Conservation (phyloP, 2,113 vertebrate genomes). For the Euleptes europaea region DNA sequence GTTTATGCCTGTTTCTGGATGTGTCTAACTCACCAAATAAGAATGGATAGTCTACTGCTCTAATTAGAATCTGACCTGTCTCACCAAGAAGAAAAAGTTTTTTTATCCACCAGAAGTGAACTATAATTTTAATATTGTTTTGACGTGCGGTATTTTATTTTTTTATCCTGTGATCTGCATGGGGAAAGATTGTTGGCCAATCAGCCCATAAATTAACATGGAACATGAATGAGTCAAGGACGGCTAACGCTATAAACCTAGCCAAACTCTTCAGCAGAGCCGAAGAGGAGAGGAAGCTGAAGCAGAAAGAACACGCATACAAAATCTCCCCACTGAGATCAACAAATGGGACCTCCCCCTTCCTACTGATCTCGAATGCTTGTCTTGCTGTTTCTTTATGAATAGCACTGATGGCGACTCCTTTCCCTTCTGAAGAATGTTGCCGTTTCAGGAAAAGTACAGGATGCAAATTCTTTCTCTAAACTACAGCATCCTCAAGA, state of each 20-base stretch:
- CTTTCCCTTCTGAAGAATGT: not conserved
- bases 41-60: not conserved
- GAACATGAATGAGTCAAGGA: not conserved
- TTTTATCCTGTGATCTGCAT: not conserved
- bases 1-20: too few relatives aligned
- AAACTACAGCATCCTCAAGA: not conserved
- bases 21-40: not conserved
- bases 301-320: not conserved
- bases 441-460: not conserved
- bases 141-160: not conserved
- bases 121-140: not conserved
- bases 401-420: not conserved
- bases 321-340: too few relatives aligned
- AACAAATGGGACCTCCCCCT: not conserved
- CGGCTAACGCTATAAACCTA: not conserved
- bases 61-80: not conserved
- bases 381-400: not conserved
- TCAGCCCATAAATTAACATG: not conserved
- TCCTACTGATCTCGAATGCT: too few relatives aligned
- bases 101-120: not conserved
- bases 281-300: not conserved
- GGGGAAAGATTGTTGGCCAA: not conserved
- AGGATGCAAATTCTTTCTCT: not conserved
- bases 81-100: not conserved
- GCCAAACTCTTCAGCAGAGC: not conserved